phyloP scores from a whole-genome alignment of 2,113 vertebrate species.

The Dissostichus mawsoni region DNA sequence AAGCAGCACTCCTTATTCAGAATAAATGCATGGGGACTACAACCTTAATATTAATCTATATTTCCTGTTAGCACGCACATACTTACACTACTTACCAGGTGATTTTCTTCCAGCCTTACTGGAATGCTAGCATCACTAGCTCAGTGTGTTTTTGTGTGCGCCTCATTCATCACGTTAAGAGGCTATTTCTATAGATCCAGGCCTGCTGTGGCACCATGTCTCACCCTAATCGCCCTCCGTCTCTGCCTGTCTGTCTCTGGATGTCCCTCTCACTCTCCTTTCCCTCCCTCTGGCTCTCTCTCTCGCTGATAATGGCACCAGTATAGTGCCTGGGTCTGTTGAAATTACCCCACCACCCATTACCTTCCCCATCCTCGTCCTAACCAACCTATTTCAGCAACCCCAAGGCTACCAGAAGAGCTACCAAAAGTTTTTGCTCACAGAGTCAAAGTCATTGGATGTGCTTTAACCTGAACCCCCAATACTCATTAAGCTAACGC shows the following conservation, averaged over 20 bases:
- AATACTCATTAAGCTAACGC: conserved; percentile 61
- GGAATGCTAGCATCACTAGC: not conserved
- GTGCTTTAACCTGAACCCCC: conserved; percentile 39
- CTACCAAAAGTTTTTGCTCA: conserved; percentile 20
- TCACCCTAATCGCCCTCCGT: conserved; percentile 78
- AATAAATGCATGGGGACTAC: conserved; percentile 22
- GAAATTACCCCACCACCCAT: conserved; percentile 65
- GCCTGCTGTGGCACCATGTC: conserved; percentile 73
- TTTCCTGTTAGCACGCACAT: conserved; percentile 37
- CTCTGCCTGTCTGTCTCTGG: conserved; percentile 68
- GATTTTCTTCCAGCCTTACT: conserved; percentile 29
- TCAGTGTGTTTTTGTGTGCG: conserved; percentile 37
- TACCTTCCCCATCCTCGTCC: conserved; percentile 44
- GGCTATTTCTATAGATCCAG: conserved; percentile 77
- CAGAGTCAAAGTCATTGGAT: conserved; percentile 7
- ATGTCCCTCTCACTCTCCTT: conserved; percentile 56
- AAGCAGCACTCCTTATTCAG: conserved; percentile 20
- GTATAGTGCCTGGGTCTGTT: conserved; percentile 52
- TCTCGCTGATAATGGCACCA: conserved; percentile 64
- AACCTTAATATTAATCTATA: conserved; percentile 17
- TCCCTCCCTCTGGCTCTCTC: conserved; percentile 39
- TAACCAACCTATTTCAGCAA: conserved; percentile 52
- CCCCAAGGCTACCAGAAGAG: conserved; percentile 18
- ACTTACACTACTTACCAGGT: conserved; percentile 34
- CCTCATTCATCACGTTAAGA: conserved; percentile 75